These are phyloP conservation scores for Stratiolaelaps scimitus DNA, from an alignment of 1,140 invertebrate species.

Conservation along the genomic window DNA sequence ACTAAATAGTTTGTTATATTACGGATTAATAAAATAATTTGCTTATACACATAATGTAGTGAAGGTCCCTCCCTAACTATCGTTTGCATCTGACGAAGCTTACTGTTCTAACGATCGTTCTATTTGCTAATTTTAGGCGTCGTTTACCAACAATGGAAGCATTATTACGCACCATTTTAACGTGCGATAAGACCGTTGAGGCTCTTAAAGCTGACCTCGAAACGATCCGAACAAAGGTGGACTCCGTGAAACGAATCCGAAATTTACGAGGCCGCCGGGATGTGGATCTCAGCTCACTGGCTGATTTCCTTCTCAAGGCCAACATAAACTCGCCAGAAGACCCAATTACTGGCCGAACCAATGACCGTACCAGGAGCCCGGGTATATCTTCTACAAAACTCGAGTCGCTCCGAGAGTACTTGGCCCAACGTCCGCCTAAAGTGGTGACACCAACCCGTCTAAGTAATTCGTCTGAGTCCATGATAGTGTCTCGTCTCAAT, in stretches of 20 bases:
- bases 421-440: neutral
- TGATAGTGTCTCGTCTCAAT: constrained; percentile 12
- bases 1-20: too few species aligned
- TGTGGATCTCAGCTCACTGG: constrained; percentile 5
- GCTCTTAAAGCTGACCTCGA: neutral
- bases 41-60: too few species aligned
- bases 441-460: neutral
- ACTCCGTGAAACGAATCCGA: constrained; percentile 12
- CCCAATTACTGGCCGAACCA: neutral
- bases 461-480: neutral
- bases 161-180: neutral
- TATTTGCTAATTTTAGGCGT: neutral
- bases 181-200: constrained; percentile 17
- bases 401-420: neutral
- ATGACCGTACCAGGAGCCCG: neutral
- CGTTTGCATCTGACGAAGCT: too few species aligned
- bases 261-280: neutral
- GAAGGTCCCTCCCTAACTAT: too few species aligned
- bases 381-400: neutral
- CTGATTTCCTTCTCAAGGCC: neutral
- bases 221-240: neutral
- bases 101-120: neutral
- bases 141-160: constrained; percentile 7
- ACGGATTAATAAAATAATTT: too few species aligned
- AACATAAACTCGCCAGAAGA: neutral